A percentile compares a stretch with the other conserved stretches of the same genome.
These are phyloP conservation scores for Cryptoleucopteryx plumbea DNA, from an alignment of 2,113 vertebrate genomes.

Conservation along the genomic window DNA sequence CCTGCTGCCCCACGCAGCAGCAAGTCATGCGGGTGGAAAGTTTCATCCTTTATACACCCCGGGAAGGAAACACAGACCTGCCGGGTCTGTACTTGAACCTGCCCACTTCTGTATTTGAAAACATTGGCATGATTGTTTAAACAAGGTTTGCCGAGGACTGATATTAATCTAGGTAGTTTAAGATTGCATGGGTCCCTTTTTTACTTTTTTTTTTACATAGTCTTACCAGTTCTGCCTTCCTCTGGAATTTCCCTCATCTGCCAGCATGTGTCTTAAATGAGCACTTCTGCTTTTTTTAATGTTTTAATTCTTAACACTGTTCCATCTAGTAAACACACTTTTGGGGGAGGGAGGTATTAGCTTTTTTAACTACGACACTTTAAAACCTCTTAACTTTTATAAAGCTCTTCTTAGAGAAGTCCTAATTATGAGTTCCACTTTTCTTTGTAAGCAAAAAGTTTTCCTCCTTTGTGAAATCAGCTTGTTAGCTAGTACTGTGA, in stretches of 20 bases:
- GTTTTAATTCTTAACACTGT: not conserved
- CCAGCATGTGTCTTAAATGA: not conserved
- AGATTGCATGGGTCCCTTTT: not conserved
- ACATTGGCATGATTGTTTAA: not conserved
- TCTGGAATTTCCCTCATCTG: not conserved
- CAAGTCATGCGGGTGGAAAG: not conserved
- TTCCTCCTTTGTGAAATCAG: not conserved
- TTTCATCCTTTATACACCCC: not conserved
- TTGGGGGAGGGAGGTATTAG: not conserved
- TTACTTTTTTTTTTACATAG: not conserved
- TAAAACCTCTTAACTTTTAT: not conserved
- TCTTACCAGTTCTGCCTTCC: not conserved
- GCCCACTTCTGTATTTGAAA: not conserved
- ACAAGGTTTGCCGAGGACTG: not conserved
- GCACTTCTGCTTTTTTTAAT: not conserved
- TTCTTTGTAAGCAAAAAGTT: not conserved
- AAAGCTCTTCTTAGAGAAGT: not conserved
- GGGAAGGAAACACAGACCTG: not conserved
- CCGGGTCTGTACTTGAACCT: not conserved
- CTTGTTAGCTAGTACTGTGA: not conserved
- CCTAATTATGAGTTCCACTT: not conserved
- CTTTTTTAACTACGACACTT: not conserved
- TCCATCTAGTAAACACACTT: not conserved
- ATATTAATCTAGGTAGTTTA: not conserved
- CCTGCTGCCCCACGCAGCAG: fast-evolving